Base-by-base conservation (phyloP, 2,113 vertebrate genomes). In the Zosterops japonicus region DNA sequence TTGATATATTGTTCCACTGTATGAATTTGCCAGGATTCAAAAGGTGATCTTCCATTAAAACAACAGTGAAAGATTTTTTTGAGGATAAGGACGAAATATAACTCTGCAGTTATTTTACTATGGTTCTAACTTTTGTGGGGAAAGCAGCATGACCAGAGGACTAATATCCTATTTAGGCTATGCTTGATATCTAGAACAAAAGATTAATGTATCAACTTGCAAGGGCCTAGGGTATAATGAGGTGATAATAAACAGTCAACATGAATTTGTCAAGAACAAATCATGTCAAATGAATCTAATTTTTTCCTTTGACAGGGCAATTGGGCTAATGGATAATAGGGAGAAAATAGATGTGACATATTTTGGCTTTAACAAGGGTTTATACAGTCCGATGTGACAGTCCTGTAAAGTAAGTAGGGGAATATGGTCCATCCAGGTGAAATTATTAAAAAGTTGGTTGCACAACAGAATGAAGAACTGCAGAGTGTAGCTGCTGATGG, bases 261-360 rank as follows among this genome's bases (percentile, higher is more conserved):
- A 57, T 65, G 27, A 90, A 93, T 96, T 94, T 94, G 53, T 90
- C 76, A 88, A 64, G 63, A 65, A 59, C 19, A 93, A 83, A 90
- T 95, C 90, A 61, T 41, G 36, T 93, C 92, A 95, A 94, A 82
- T 74, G 41, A 90, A 88, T 94, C 79, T 83, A 76, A 92, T 95
- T 82, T 93, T 88, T 81, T 88, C 44, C 61, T 94, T 68, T 93
- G 85, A 90, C 71, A 86, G 71, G 31, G 63, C 79, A 91, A 83
- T 90, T 91, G 82, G 46, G 39, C 14, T 53, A 92, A 86, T 35
- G 41, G 82, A 80, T 93, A 90, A 80, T 64, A 68, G 67, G 10
- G 28, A 92, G 85, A 90, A 94, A 96, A 71, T 80, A 85, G 53
- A 64, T 86, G 61, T 90, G 71, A 70, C 89, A 46, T 86, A 74